Base-by-base conservation (phyloP, 2,888 invertebrate species). In the Eudasyphora cyanicolor region DNA sequence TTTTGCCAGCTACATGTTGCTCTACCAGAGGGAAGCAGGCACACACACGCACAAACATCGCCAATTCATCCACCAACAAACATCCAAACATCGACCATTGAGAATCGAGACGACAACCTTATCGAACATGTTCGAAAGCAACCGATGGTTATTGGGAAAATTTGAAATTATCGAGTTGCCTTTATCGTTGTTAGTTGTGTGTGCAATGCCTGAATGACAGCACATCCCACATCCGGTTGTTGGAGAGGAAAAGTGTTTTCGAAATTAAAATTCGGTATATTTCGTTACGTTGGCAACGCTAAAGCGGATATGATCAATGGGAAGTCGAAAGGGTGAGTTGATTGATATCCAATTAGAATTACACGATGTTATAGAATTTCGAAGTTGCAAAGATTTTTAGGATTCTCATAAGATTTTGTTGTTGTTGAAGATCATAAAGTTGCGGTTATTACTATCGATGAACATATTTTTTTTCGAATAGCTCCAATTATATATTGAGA, bases 141-240 rank as follows among this genome's bases (percentile, higher is more conserved):
- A 73, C 57, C 19, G 78, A 73, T 71, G 62, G 21, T 45, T 69
- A 29, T 54, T 70, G 62, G 5, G 49, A 32, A 64, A 19, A 49
- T 79, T 79, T 0, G 21, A 78, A 54, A 62, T 81, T 57, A 29
- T 24, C 10, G 24, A 12, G n/a, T 45, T 75, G 32, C 38, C 54
- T 32, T 60, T 80, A 21, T 10, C 32, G 32, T 45, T 19, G 29
- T 69, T 84, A 84, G 84, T 84, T 79, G 81, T 62, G 81, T 82
- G 81, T 80, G 67, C 76, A 24, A 35, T 0, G 21, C 32, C 19
- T 73, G 14, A 69, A 78, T 79, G 78, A 35, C 51, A 84, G 82
- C 84, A 84, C 64, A 82, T 82, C 84, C 82, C 84, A 84, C 64
- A 82, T 82, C 84, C 82, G 84, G 84, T 84, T 84, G 75, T 81